Conservation (phyloP, 2,113 vertebrate genomes). For the Tragulus kanchil region DNA sequence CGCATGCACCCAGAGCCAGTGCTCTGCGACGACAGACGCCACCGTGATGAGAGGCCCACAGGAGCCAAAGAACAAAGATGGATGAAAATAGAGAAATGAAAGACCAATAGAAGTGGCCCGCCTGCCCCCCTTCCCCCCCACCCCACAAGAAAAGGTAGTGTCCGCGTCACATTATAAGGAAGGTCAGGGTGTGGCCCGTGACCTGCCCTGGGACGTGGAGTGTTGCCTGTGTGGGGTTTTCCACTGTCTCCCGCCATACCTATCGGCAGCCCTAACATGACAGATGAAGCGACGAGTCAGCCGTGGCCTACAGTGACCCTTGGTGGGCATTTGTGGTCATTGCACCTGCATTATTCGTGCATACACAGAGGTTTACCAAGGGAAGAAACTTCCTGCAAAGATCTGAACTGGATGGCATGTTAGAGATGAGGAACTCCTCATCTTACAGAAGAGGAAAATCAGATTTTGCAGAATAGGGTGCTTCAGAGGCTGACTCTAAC, state of each 20-base stretch:
- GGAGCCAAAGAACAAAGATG: too few species aligned
- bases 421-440: background rate
- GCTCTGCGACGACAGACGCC: too few species aligned
- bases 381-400: background rate
- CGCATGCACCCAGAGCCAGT: too few species aligned
- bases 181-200: background rate
- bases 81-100: too few species aligned
- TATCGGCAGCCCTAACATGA: background rate
- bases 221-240: background rate
- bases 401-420: background rate
- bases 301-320: background rate
- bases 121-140: too few species aligned
- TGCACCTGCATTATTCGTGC: background rate
- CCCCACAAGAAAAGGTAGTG: background rate
- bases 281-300: background rate
- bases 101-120: too few species aligned
- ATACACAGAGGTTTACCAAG: background rate
- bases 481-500: slow-evolving; percentile 21
- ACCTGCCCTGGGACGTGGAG: background rate
- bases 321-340: background rate
- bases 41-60: too few species aligned
- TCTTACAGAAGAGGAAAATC: background rate
- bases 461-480: background rate
- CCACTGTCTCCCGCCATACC: background rate
- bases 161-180: background rate